A percentile compares a stretch with the other conserved stretches of the same genome.
phyloP scores from a whole-genome alignment of 2,888 invertebrate genomes.

The Cynaeus angustus region DNA sequence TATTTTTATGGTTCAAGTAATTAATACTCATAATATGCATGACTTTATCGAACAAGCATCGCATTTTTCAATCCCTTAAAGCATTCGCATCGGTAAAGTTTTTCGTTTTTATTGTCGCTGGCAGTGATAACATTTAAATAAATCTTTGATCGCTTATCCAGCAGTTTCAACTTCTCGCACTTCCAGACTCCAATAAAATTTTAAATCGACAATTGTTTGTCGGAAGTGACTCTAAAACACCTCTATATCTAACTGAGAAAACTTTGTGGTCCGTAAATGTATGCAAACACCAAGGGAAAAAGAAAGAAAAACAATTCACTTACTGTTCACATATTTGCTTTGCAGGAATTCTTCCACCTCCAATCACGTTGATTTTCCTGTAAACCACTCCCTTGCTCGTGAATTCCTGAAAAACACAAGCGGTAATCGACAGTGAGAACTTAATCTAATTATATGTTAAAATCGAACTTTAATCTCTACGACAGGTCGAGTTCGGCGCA shows the following conservation, averaged over 20 bases:
- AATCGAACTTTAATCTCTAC: conserved; percentile 44
- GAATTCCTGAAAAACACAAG: conserved; percentile 70
- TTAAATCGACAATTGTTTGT: conserved; percentile 47
- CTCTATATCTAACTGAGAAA: conserved; percentile 35
- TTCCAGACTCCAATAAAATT: conserved; percentile 40
- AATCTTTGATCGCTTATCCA: conserved; percentile 36
- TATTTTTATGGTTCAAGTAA: conserved; percentile 40
- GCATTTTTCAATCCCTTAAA: conserved; percentile 14
- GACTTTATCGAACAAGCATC: conserved; percentile 18
- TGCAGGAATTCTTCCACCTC: conserved; percentile 73
- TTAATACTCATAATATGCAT: conserved; percentile 35
- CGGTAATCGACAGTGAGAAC: neutral
- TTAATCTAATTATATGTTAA: conserved; percentile 9
- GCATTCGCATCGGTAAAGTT: neutral
- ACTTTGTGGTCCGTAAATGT: conserved; percentile 40
- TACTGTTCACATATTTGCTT: conserved; percentile 69
- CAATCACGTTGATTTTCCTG: conserved; percentile 74
- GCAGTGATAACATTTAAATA: conserved; percentile 21
- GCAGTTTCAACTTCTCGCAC: conserved; percentile 26
- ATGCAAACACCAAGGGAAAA: conserved; percentile 5
- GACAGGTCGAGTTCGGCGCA: conserved; percentile 50
- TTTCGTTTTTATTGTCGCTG: conserved; percentile 3
- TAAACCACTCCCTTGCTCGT: conserved; percentile 69
- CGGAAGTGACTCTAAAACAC: conserved; percentile 33
- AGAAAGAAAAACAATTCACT: conserved; percentile 60